phyloP scores from a whole-genome alignment of 2,888 invertebrate genomes.

The Hyalella azteca region DNA sequence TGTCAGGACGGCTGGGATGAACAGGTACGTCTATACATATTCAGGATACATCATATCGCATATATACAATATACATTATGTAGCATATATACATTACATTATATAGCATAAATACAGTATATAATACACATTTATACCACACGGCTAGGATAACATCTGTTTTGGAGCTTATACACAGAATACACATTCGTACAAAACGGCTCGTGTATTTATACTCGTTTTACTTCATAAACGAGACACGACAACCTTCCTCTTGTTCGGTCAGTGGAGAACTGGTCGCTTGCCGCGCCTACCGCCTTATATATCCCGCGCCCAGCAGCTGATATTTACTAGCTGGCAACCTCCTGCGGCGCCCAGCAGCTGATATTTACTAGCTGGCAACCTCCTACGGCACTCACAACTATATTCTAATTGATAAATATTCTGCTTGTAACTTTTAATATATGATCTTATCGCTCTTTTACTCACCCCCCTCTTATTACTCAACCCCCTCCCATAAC shows the following conservation, averaged over 20 bases:
- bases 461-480: neutral
- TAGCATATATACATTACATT: neutral
- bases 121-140: neutral
- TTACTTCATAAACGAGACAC: too few species aligned
- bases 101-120: neutral
- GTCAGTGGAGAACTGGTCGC: too few species aligned
- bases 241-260: too few species aligned
- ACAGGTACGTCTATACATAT: conserved; percentile 43
- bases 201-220: neutral
- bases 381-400: neutral
- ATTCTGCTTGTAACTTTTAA: neutral
- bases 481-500: neutral
- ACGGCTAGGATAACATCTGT: neutral
- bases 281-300: too few species aligned
- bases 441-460: neutral
- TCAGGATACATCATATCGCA: neutral
- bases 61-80: neutral
- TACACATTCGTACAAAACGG: neutral
- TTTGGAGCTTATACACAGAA: neutral
- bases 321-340: neutral
- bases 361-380: neutral
- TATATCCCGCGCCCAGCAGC: too few species aligned
- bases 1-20: conserved; percentile 83
- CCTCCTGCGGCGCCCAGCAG: neutral
- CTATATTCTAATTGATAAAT: neutral